phyloP scores from a whole-genome alignment of 2,888 invertebrate genomes.

The Tenthredo amoena region DNA sequence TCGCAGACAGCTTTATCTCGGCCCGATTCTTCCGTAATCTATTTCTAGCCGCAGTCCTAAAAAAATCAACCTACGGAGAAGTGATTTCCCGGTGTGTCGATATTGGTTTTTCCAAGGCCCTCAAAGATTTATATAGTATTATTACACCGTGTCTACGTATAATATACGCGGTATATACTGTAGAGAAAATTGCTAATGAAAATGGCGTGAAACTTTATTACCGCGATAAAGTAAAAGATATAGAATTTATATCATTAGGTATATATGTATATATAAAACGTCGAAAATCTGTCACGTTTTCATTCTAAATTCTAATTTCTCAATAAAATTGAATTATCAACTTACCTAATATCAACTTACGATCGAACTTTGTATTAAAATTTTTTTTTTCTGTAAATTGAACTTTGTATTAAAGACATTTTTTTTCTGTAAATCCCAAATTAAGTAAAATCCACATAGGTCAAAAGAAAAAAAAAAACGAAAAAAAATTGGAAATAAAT shows the following conservation, averaged over 20 bases:
- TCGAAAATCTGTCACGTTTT: not conserved
- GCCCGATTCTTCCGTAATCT: not conserved
- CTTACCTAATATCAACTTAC: too few species aligned
- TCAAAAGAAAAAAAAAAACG: not conserved
- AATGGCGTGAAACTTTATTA: not conserved
- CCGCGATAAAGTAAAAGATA: not conserved
- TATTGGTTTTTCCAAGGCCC: slow-evolving; percentile 2
- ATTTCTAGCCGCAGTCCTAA: not conserved
- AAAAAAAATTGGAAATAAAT: not conserved
- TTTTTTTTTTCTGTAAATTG: too few species aligned
- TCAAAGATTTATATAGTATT: slow-evolving; percentile 1
- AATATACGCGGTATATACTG: not conserved
- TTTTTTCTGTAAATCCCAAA: too few species aligned
- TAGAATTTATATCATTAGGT: too few species aligned
- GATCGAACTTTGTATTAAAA: too few species aligned
- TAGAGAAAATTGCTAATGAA: not conserved
- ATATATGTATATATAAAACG: too few species aligned
- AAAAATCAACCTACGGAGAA: not conserved
- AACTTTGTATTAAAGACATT: too few species aligned
- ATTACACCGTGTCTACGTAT: not conserved
- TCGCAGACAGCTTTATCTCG: slow-evolving; percentile 1
- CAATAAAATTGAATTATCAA: too few species aligned
- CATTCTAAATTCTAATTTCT: too few species aligned
- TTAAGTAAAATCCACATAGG: not conserved
- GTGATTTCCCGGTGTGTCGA: not conserved